Conservation (phyloP, 2,888 invertebrate species). For the Druceiella hillmani region DNA sequence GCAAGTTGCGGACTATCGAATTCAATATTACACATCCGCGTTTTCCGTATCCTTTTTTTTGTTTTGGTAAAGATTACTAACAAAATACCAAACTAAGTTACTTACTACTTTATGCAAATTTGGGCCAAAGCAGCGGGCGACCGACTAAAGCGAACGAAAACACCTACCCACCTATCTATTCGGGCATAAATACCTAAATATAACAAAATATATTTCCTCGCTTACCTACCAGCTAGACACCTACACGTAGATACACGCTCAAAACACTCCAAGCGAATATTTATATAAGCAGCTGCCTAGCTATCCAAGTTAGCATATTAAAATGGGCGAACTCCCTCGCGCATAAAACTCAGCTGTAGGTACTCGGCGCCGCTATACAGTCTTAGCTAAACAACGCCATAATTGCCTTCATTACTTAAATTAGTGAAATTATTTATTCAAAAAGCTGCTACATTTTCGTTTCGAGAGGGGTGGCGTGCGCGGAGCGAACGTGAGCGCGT, state of each 20-base stretch:
- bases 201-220: not conserved
- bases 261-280: not conserved
- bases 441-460: conserved; percentile 51
- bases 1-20: too few species aligned
- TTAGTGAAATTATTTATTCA: conserved; percentile 56
- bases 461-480: too few species aligned
- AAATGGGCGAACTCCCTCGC: conserved; percentile 31
- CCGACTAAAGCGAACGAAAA: not conserved
- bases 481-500: too few species aligned
- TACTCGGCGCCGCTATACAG: conserved; percentile 46
- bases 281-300: too few species aligned
- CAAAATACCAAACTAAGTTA: too few species aligned
- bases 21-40: too few species aligned
- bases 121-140: too few species aligned
- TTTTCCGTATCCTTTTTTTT: too few species aligned
- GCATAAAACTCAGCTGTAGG: conserved; percentile 45
- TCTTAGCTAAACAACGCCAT: conserved; percentile 56
- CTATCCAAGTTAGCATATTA: too few species aligned
- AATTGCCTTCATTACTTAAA: conserved; percentile 56
- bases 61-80: too few species aligned
- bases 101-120: too few species aligned
- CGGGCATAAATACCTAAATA: not conserved
- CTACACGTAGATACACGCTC: conserved; percentile 31
- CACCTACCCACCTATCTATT: not conserved
- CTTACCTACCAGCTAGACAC: not conserved